Conservation (phyloP, 2,888 invertebrate genomes). For the Myopa tessellatipennis region DNA sequence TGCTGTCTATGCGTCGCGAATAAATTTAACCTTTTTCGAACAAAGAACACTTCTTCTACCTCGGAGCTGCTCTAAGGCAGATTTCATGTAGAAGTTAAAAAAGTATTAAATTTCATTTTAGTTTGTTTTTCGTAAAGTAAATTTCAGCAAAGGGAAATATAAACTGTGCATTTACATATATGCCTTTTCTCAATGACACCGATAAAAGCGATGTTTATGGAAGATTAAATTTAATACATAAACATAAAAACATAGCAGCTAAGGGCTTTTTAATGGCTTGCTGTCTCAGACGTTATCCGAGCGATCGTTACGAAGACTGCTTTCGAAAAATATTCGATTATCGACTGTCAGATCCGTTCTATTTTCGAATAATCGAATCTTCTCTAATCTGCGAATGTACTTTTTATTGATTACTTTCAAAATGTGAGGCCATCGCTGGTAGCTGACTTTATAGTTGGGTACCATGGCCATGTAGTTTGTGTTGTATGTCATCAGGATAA, state of each 20-base stretch:
- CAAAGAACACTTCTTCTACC: conserved; percentile 27
- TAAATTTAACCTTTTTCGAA: conserved; percentile 35
- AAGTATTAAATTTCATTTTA: conserved; percentile 33
- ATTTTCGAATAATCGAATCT: no score
- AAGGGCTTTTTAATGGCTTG: not conserved
- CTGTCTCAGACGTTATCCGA: not conserved
- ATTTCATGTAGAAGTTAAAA: conserved; percentile 5
- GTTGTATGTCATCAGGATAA: no score
- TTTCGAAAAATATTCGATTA: not conserved
- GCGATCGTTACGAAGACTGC: not conserved
- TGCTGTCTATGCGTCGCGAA: conserved; percentile 23
- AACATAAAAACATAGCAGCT: not conserved
- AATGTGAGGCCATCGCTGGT: not conserved
- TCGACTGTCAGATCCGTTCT: not conserved
- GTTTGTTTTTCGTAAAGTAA: conserved; percentile 16
- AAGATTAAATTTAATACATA: not conserved
- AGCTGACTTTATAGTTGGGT: no score
- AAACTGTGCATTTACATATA: not conserved
- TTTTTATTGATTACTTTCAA: not conserved
- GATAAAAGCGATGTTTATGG: conserved; percentile 10
- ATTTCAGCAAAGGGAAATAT: not conserved
- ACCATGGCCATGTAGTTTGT: no score
- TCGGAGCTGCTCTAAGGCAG: not conserved
- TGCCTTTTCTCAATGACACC: not conserved
- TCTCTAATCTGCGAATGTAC: not conserved